Conservation (phyloP, 2,113 vertebrate genomes). For the Anguilla rostrata region DNA sequence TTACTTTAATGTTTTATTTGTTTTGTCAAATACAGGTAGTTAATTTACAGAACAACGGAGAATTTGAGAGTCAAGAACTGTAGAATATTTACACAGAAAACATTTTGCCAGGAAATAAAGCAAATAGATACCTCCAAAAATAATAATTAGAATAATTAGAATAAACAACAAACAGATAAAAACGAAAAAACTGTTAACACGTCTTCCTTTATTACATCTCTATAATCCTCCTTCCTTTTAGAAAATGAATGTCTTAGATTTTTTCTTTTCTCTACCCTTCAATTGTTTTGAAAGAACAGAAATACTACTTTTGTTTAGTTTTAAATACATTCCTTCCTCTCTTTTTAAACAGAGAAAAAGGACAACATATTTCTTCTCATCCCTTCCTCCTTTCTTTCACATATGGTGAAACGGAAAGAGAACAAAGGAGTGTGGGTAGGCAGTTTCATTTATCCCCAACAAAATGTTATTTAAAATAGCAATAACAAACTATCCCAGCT, state of each 20-base stretch:
- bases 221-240: slow-evolving; percentile 60
- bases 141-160: slow-evolving; percentile 68
- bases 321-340: slow-evolving; percentile 63
- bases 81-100: slow-evolving; percentile 77
- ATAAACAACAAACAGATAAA: slow-evolving; percentile 75
- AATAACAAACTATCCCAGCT: slow-evolving; percentile 63
- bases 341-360: slow-evolving; percentile 56
- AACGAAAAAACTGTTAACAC: slow-evolving; percentile 67
- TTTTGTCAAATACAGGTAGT: slow-evolving; percentile 78
- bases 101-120: slow-evolving; percentile 71
- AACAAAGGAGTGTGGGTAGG: slow-evolving; percentile 65
- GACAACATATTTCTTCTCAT: slow-evolving; percentile 32
- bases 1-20: slow-evolving; percentile 64
- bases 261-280: slow-evolving; percentile 62
- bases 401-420: slow-evolving; percentile 56
- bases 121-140: slow-evolving; percentile 73
- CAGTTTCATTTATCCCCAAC: slow-evolving; percentile 63
- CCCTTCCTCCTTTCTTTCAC: slow-evolving; percentile 19
- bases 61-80: slow-evolving; percentile 77
- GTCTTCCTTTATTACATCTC: slow-evolving; percentile 72
- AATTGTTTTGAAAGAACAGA: slow-evolving; percentile 69
- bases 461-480: slow-evolving; percentile 63
- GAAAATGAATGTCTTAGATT: slow-evolving; percentile 65
- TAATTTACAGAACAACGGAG: slow-evolving; percentile 76
- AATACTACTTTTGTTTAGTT: slow-evolving; percentile 68